Conservation (phyloP, 2,888 invertebrate species). For the Buathra laborator region DNA sequence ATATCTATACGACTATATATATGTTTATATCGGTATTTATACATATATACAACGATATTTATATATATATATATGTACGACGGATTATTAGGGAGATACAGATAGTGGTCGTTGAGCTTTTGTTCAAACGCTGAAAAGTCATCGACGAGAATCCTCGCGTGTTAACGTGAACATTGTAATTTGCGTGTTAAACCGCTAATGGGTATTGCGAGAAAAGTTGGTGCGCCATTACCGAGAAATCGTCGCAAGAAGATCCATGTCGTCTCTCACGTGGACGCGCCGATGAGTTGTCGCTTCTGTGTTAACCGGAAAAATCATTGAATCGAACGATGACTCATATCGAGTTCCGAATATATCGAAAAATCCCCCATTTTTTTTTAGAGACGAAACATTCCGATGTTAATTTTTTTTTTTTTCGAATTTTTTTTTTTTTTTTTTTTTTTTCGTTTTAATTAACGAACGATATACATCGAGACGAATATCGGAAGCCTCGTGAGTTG, state of each 20-base stretch:
- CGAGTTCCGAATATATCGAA: background rate
- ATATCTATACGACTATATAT: too few relatives aligned
- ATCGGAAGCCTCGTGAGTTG: constrained; percentile 25
- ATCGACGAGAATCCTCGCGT: background rate
- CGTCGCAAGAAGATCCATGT: background rate
- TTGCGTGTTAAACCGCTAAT: background rate
- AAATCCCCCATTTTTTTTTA: background rate
- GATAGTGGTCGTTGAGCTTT: background rate
- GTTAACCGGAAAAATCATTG: background rate
- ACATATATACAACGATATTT: too few relatives aligned
- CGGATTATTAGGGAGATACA: background rate
- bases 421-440: background rate
- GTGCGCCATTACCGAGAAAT: background rate
- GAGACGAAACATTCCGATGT: background rate
- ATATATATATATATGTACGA: too few relatives aligned
- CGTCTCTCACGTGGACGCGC: background rate
- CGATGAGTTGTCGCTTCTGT: background rate
- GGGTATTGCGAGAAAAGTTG: background rate
- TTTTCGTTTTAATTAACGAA: background rate
- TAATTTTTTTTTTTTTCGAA: background rate
- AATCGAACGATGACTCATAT: background rate
- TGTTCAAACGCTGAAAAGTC: background rate
- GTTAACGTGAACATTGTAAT: background rate
- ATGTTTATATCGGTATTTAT: too few relatives aligned
- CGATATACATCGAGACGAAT: background rate